phyloP scores from a whole-genome alignment of 2,888 invertebrate species.

The Andricus quercusramuli region DNA sequence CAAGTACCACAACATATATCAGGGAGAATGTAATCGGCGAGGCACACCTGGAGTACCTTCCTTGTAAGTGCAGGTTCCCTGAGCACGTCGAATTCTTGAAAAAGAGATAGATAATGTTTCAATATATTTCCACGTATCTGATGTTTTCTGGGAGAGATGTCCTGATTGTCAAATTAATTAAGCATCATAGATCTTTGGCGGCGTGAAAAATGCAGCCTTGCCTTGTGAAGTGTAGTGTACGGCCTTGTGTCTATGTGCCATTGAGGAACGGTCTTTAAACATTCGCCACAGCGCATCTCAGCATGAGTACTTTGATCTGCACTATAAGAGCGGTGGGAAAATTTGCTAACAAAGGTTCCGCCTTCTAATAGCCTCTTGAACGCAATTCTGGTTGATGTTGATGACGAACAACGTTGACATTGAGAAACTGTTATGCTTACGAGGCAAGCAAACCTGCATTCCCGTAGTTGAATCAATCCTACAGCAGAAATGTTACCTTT shows the following conservation, averaged over 20 bases:
- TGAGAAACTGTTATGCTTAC: constrained; percentile 10
- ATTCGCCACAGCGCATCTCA: background rate
- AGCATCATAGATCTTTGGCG: background rate
- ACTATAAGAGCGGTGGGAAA: constrained; percentile 2
- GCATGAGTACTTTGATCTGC: constrained; percentile 28
- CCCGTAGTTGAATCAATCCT: constrained; percentile 1
- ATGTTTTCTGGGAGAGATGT: background rate
- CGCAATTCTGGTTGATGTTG: background rate
- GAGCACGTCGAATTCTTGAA: no score
- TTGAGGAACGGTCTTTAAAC: background rate
- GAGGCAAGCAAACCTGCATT: background rate
- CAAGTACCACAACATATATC: no score
- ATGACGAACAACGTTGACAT: constrained; percentile 11
- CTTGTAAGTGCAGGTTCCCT: no score
- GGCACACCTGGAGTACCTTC: no score
- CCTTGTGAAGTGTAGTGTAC: constrained; percentile 6
- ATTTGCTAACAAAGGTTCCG: constrained; percentile 19
- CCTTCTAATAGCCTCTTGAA: background rate
- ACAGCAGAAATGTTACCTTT: background rate
- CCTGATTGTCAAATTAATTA: constrained; percentile 16
- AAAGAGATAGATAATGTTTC: no score
- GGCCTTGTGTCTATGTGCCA: constrained; percentile 22
- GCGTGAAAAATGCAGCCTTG: background rate
- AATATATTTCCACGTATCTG: constrained; percentile 2
- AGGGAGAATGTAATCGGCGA: no score